Base-by-base conservation (phyloP, 2,888 invertebrate species). In the Lutraria lutraria region DNA sequence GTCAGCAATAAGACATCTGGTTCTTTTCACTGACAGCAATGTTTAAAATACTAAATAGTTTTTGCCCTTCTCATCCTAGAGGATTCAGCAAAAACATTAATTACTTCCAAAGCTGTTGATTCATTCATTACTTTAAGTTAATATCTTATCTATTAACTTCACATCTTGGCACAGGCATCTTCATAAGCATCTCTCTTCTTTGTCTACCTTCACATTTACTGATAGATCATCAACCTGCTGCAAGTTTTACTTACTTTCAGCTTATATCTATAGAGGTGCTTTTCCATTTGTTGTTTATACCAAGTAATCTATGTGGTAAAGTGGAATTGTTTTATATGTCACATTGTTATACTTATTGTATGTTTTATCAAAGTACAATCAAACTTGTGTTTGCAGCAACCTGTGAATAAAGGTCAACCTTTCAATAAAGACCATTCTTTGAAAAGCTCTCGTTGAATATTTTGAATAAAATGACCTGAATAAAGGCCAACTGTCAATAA, bases 1-100 rank as follows among this genome's bases (percentile, higher is more conserved):
- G 63, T 83, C 83, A 83, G 25, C 83, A 63, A n/a, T 2, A 25
- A 13, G n/a, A 56, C 25, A 13, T 54, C 81, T 81, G 81, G 19
- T 56, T 81, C 31, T 29, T 31, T 31, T 76, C 29, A 76, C 25
- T 76, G 76, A 76, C 76, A 31, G 76, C 34, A 15, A 76, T 68
- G 76, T 60, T 60, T 82, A 19, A 25, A 31, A 82, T 31, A 53
- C 54, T 4, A 82, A 82, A 82, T 13, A 34, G 16, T 54, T 56
- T 68, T 68, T 68, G n/a, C n/a, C 6, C 63, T 25, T 68, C n/a
- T 25, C 25, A 13, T 25, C 63, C 13, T 68, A 68, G 63, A 68
- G 25, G 63, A 68, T 68, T 68, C 63, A 68, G 63, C 63, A 68
- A 68, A 68, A 68, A 12, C 10, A 4, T n/a, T 25, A 12, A 68